Evolutionary conservation across 2,113 vertebrate genomes (phyloP).

Genomic region (Poeciliopsis occidentalis): DNA sequence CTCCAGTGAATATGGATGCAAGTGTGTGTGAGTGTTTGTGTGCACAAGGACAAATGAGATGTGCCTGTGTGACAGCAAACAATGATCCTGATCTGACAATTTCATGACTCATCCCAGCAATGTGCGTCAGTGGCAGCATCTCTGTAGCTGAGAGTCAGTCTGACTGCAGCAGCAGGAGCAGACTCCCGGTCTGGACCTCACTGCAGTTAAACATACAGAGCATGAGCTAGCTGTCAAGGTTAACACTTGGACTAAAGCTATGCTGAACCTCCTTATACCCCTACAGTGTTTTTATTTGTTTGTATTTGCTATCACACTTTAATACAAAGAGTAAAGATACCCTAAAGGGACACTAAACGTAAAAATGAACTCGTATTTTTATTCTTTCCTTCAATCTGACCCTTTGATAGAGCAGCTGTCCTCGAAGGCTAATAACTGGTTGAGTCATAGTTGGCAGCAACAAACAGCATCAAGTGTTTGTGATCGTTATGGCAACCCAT

Average conservation of each 20-base stretch:
- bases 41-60: conserved; percentile 20
- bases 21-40: not conserved
- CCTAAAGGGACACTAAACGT: too few species aligned
- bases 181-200: not conserved
- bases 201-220: not conserved
- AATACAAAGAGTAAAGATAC: too few species aligned
- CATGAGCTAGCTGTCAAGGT: not conserved
- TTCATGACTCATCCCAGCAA: conserved; percentile 57
- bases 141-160: conserved; percentile 1
- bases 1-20: conserved; percentile 1
- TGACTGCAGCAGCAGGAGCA: conserved; percentile 4
- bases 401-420: too few species aligned
- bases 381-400: too few species aligned
- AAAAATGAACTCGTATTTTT: too few species aligned
- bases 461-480: too few species aligned
- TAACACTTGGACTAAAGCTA: not conserved
- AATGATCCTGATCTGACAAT: conserved; percentile 27
- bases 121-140: conserved; percentile 44
- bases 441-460: too few species aligned
- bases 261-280: not conserved
- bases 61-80: conserved; percentile 26
- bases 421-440: too few species aligned
- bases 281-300: too few species aligned
- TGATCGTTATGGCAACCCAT: too few species aligned
- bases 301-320: too few species aligned